Evolutionary conservation across 2,797 vertebrate genomes (phyloP).

Genomic region (Pangasius djambal): DNA sequence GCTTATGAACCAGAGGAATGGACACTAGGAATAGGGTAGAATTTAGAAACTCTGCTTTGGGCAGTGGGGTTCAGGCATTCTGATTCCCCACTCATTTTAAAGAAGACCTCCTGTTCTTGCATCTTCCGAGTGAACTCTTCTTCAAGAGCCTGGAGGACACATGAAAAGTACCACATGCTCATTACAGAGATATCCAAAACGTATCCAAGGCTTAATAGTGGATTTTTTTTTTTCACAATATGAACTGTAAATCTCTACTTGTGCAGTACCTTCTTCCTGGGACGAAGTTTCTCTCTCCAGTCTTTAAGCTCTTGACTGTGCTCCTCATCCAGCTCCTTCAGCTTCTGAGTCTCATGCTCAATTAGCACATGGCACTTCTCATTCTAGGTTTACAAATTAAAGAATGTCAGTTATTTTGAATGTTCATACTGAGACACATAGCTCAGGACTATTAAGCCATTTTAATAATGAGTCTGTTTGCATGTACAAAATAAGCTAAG

Average conservation of each 20-base stretch:
- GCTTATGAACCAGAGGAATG: conserved; percentile 87
- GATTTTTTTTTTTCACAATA: no score
- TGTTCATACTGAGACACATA: background rate
- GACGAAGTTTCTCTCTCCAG: conserved; percentile 94
- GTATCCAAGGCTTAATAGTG: background rate
- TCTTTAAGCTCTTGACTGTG: conserved; percentile 93
- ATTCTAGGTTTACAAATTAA: conserved; percentile 79
- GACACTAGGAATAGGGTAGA: conserved; percentile 94
- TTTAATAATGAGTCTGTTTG: background rate
- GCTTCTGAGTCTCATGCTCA: conserved; percentile 96
- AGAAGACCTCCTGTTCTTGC: conserved; percentile 98
- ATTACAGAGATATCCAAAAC: background rate
- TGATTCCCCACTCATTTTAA: conserved; percentile 97
- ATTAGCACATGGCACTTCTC: conserved; percentile 98
- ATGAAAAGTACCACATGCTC: conserved; percentile 17
- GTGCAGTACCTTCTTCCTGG: conserved; percentile 89
- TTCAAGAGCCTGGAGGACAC: conserved; percentile 84
- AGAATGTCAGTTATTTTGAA: background rate
- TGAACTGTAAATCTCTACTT: background rate
- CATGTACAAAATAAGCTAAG: no score
- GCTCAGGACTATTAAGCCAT: background rate
- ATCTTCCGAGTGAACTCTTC: conserved; percentile 97
- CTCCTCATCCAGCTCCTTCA: conserved; percentile 96
- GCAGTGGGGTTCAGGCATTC: conserved; percentile 98
- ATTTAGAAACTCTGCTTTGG: conserved; percentile 96